Evolutionary conservation across 2,113 vertebrate genomes (phyloP), one percentile per base, ranked within the genome.

Genomic region (Cebus imitator): DNA sequence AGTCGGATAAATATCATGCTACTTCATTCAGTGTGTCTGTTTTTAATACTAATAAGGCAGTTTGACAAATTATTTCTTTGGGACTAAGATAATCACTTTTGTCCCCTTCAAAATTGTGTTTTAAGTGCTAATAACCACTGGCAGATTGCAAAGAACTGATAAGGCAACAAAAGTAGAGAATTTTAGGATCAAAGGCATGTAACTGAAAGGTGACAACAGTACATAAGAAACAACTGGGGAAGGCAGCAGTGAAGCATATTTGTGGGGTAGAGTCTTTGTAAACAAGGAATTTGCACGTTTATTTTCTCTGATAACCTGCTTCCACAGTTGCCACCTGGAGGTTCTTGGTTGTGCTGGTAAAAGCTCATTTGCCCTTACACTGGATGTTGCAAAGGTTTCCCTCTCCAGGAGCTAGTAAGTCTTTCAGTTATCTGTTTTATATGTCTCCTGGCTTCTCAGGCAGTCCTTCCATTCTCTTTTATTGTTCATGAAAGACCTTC

Each of bases 51-150:
- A 85, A 79, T 95, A 96, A 97, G 97, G 91, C 91, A 96, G 0
- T 83, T 80, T 89, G 66, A 95, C 61, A 94, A 86, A 92, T 25
- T 83, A 87, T 88, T 96, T 61, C 25, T 96, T 52, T 96, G 86
- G 68, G 61, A 78, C 30, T 89, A 86, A 88, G 52, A 37, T 72
- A 32, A 37, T 81, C 50, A 76, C 94, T 64, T 86, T 84, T 70
- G 40, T 88, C 23, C 14, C 82, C 75, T 95, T 94, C 50, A 87
- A 45, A 95, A 50, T 93, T 97, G 83, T 97, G 96, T 86, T 95
- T 93, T 91, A 79, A 93, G 58, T 94, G 35, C 45, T 91, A 72
- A 72, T 30, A 72, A 81, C 48, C 66, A 40, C 21, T 73, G 88
- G 73, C n/a, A 35, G 86, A 81, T 76, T 91, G 73, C 83, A 91